Conservation (phyloP, 2,113 vertebrate genomes). For the Myotis yumanensis region DNA sequence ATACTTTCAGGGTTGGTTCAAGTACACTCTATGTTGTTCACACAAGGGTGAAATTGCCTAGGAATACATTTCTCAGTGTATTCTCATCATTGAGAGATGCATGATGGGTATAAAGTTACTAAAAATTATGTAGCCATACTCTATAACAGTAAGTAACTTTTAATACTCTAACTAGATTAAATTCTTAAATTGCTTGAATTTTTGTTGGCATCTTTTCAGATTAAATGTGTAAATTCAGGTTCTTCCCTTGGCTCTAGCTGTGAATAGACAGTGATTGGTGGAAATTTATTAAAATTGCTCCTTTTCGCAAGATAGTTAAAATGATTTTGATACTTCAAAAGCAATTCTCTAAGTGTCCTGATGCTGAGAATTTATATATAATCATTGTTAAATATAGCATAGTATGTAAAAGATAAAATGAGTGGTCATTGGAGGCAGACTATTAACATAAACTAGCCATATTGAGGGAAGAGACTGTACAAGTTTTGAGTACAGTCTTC, state of each 20-base stretch:
- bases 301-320: slow-evolving; percentile 43
- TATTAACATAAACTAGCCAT: slow-evolving; percentile 24
- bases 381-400: slow-evolving; percentile 36
- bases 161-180: slow-evolving; percentile 14
- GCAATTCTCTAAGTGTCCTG: neutral
- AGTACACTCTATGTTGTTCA: neutral
- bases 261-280: slow-evolving; percentile 40
- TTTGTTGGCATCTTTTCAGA: slow-evolving; percentile 19
- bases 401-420: slow-evolving; percentile 31
- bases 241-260: neutral
- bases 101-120: slow-evolving; percentile 26
- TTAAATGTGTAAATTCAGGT: slow-evolving; percentile 6
- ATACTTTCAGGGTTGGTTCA: neutral
- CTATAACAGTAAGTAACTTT: neutral
- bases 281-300: slow-evolving; percentile 44
- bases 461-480: neutral
- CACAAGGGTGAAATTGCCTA: neutral
- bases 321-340: slow-evolving; percentile 23
- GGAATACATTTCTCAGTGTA: neutral
- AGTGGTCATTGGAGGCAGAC: slow-evolving; percentile 1
- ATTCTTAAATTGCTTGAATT: slow-evolving; percentile 6
- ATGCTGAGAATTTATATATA: slow-evolving; percentile 47
- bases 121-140: neutral
- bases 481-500: neutral
- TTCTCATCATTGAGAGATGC: neutral